A percentile compares a stretch with the other conserved stretches of the same genome.
These are phyloP conservation scores for Macrotrachela quadricornifera DNA, from an alignment of 1,140 invertebrate genomes.

Conservation along the genomic window DNA sequence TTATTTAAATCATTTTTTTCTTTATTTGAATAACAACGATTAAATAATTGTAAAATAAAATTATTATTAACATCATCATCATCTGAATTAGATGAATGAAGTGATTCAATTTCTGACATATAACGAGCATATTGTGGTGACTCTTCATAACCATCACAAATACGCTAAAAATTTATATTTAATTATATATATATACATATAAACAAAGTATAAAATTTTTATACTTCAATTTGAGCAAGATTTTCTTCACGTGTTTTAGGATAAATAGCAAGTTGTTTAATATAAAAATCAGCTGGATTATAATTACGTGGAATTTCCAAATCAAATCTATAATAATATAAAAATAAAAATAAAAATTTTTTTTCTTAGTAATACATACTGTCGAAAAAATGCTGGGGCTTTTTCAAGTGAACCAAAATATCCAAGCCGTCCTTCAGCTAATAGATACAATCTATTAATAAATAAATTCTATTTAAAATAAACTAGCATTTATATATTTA, in stretches of 20 bases:
- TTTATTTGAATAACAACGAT: too few species aligned
- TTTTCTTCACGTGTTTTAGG: slow-evolving; percentile 51
- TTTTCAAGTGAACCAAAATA: slow-evolving; percentile 60
- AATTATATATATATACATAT: neutral
- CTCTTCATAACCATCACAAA: slow-evolving; percentile 8
- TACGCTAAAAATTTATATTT: neutral
- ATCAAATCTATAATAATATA: slow-evolving; percentile 20
- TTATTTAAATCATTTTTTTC: neutral
- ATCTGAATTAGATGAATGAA: too few species aligned
- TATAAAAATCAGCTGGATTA: slow-evolving; percentile 82
- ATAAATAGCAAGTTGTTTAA: slow-evolving; percentile 65
- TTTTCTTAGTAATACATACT: neutral
- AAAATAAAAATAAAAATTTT: slow-evolving; percentile 40
- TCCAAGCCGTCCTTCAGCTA: slow-evolving; percentile 72
- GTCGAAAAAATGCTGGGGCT: slow-evolving; percentile 51
- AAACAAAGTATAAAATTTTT: neutral
- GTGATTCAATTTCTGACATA: neutral
- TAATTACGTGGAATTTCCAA: slow-evolving; percentile 46
- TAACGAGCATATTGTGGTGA: neutral
- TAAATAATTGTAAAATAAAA: too few species aligned
- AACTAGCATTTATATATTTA: too few species aligned
- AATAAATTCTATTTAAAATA: slow-evolving; percentile 58
- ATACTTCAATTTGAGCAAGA: slow-evolving; percentile 14
- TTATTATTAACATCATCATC: slow-evolving; percentile 10
- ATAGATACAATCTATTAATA: slow-evolving; percentile 42